Evolutionary conservation across 2,797 vertebrate species (phyloP), one percentile per base, ranked within the genome.

Genomic region (Brachymystax lenok): DNA sequence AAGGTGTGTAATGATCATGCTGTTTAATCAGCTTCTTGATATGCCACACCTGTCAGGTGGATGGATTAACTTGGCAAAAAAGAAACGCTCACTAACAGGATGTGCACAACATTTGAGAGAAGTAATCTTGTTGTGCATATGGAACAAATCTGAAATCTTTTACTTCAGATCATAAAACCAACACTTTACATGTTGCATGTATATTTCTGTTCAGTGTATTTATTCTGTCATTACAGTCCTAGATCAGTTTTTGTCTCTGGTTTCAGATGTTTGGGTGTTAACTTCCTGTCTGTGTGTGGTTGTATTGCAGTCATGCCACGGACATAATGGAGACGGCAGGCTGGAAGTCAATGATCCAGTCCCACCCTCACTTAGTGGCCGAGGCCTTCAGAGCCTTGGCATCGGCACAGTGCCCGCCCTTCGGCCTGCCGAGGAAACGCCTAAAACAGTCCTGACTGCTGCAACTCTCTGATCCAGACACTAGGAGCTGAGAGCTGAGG

Each of bases 261-360:
- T 83, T 79, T 81, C 51, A 16, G 56, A 64, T 67, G 83, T 86
- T 84, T 85, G 82, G 80, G 81, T 73, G 78, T 81, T 90, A 84
- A 91, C 85, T 75, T 83, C 71, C 74, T 91, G 86, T 71, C 59
- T 80, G 78, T 91, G 80, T 91, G 85, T 89, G 52, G 14, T 16
- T 56, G 52, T 56, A 7, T 91, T 96, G 87, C 94, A 99, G 98
- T 94, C 97, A 99, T 91, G 96, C 97, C 82, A 94, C 97, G 79
- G 98, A 99, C 88, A 97, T 99, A 93, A 99, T 99, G 97, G 98
- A 99, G 92, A 99, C 98, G 27, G 96, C 98, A 75, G 98, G 98
- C 87, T 99, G 98, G 98, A 99, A 99, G 93, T 98, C 98, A 87
- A 99, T 99, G 98, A 98, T 99, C 94, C 97, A 99, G 82, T 99